Evolutionary conservation across 2,888 invertebrate species (phyloP), one percentile per base, ranked within the genome.

Genomic region (Noctua janthina): DNA sequence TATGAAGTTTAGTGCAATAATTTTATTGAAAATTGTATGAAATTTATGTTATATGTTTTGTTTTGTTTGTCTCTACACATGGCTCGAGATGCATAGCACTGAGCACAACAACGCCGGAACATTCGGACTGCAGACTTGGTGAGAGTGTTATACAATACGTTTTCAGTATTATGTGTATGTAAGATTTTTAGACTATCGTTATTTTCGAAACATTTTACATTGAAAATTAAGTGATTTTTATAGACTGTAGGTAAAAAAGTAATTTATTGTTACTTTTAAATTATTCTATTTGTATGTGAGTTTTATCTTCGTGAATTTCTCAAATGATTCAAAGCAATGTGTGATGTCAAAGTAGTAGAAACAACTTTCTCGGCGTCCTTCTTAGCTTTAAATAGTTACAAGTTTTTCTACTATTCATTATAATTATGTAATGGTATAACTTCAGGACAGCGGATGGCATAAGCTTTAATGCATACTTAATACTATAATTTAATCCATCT

Each of bases 241-340:
- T 96, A 96, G 95, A 95, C 93, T 96, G 93, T 96, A 95, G 94
- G 92, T 94, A 88, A 91, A 93, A 29, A 93, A 93, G 95, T 96
- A 96, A 96, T 96, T 96, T 96, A 96, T 96, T 96, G 95, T 96
- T 96, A 96, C 96, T 96, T 95, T 95, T 94, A 94, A 95, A 96
- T 94, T 93, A 95, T 96, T 95, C 93, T 94, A 92, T 92, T 86
- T 91, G 90, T 91, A 91, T 92, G 91, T 91, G 93, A 90, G 92
- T 94, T 92, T 85, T 91, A 91, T 89, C 86, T 91, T 91, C 84
- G 90, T 90, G 91, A 88, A 89, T 90, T 90, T 91, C 83, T 89
- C 82, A 82, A 87, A 91, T 91, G 87, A 89, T 90, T 91, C 91
- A 91, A 92, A 93, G 91, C 91, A 90, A 90, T 92, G 92, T 92